phyloP scores from a whole-genome alignment of 2,113 vertebrate species.

The Poeciliopsis prolifica region DNA sequence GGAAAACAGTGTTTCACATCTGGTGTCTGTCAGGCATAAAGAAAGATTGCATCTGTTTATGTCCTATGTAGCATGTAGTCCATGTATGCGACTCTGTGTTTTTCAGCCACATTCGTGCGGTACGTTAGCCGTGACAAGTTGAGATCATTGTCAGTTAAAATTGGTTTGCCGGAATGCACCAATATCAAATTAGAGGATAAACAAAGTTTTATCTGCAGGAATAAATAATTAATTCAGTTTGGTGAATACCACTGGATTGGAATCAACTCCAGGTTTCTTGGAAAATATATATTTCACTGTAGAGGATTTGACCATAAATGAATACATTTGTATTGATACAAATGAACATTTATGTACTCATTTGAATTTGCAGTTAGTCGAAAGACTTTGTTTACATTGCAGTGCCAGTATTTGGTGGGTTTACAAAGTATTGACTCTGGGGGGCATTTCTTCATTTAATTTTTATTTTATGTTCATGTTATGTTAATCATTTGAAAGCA shows the following conservation, averaged over 20 bases:
- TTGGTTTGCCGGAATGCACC: conserved; percentile 20
- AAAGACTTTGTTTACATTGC: conserved; percentile 45
- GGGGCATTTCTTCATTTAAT: too few relatives aligned
- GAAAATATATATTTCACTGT: not conserved
- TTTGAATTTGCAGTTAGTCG: conserved; percentile 41
- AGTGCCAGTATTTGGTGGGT: conserved; percentile 28
- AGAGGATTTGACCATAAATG: not conserved
- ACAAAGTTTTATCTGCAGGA: conserved; percentile 44
- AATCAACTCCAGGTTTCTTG: conserved; percentile 38
- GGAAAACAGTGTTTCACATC: not conserved
- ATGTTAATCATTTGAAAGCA: too few relatives aligned
- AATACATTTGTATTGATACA: conserved; percentile 4
- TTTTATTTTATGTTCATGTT: too few relatives aligned
- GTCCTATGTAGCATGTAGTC: not conserved
- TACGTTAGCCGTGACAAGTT: conserved; percentile 11
- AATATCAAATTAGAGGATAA: conserved; percentile 46
- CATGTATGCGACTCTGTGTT: not conserved
- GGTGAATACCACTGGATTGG: conserved; percentile 18
- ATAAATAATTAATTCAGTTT: conserved; percentile 55
- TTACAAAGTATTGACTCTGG: too few relatives aligned
- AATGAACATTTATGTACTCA: conserved; percentile 30
- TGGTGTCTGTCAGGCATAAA: not conserved
- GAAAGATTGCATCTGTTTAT: conserved; percentile 1
- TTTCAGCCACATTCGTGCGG: not conserved
- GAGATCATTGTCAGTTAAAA: conserved; percentile 15